phyloP scores from a whole-genome alignment of 2,888 invertebrate species.

The Drosophila emarginata region DNA sequence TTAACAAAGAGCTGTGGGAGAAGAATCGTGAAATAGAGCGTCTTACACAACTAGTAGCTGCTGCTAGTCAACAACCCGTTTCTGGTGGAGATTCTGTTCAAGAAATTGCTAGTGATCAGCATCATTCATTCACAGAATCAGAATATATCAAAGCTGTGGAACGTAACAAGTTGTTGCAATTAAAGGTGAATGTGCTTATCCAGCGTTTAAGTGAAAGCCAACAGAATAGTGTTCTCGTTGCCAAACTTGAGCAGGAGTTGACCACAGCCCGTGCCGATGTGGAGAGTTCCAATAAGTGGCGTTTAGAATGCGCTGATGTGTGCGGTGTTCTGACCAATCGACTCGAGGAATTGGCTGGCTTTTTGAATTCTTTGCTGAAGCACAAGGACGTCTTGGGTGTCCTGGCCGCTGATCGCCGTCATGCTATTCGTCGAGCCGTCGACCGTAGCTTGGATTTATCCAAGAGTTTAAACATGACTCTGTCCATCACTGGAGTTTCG shows the following conservation, averaged over 20 bases:
- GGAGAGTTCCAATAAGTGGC: constrained; percentile 79
- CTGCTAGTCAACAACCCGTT: constrained; percentile 34
- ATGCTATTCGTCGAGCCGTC: constrained; percentile 84
- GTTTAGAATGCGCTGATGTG: constrained; percentile 79
- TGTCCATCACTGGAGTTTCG: constrained; percentile 80
- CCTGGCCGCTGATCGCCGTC: constrained; percentile 83
- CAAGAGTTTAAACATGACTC: constrained; percentile 82
- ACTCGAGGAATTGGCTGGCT: constrained; percentile 85
- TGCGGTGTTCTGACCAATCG: constrained; percentile 83
- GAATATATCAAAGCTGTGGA: constrained; percentile 78
- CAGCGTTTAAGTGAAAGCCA: constrained; percentile 69
- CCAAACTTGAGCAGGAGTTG: constrained; percentile 71
- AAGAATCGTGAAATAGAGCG: constrained; percentile 85
- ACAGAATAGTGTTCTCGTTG: constrained; percentile 58
- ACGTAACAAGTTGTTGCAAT: constrained; percentile 79
- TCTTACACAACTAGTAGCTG: constrained; percentile 79
- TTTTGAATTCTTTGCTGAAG: constrained; percentile 85
- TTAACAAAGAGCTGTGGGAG: constrained; percentile 85
- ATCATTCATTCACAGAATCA: constrained; percentile 78
- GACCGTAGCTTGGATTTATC: constrained; percentile 84
- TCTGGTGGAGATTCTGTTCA: constrained; percentile 47
- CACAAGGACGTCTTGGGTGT: constrained; percentile 84
- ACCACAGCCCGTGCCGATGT: constrained; percentile 71
- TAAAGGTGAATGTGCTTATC: constrained; percentile 78
- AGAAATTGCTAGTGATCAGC: constrained; percentile 52